Evolutionary conservation across 2,113 vertebrate species (phyloP).

Genomic region (Dryoscopus gambensis): DNA sequence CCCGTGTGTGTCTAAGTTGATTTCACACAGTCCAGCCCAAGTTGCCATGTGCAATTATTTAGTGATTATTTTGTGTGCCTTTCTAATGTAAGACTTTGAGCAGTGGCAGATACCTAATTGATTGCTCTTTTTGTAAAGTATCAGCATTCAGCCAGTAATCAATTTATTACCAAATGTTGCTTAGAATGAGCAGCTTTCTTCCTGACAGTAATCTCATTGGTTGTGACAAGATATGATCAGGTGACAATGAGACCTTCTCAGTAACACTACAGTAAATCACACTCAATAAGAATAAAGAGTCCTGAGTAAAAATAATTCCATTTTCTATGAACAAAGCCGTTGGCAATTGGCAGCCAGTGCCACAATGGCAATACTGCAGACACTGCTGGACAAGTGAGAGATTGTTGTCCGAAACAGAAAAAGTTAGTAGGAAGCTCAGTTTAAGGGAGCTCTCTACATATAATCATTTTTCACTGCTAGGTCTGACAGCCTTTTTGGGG

Average conservation of each 20-base stretch:
- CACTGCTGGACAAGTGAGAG: not conserved
- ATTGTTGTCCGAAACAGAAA: not conserved
- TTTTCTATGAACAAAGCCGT: constrained; percentile 3
- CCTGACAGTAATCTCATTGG: not conserved
- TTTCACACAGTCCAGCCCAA: not conserved
- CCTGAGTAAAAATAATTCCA: constrained; percentile 37
- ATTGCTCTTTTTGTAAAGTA: constrained; percentile 54
- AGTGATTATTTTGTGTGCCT: not conserved
- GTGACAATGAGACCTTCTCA: constrained; percentile 30
- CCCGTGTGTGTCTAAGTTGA: not conserved
- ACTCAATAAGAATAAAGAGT: constrained; percentile 27
- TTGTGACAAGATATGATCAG: constrained; percentile 30
- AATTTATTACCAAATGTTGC: constrained; percentile 44
- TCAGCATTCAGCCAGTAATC: constrained; percentile 33
- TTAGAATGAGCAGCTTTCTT: constrained; percentile 39
- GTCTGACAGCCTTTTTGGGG: not conserved
- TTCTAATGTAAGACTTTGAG: not conserved
- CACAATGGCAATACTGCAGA: not conserved
- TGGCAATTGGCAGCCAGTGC: not conserved
- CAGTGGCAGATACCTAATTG: constrained; percentile 1
- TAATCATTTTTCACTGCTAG: not conserved
- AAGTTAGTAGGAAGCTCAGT: not conserved
- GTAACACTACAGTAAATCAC: constrained; percentile 31
- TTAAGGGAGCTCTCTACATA: not conserved
- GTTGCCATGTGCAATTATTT: not conserved